Percentiles rank a stretch among this genome's conserved stretches.
phyloP scores from a whole-genome alignment of 2,888 invertebrate genomes.

The Griposia aprilina region DNA sequence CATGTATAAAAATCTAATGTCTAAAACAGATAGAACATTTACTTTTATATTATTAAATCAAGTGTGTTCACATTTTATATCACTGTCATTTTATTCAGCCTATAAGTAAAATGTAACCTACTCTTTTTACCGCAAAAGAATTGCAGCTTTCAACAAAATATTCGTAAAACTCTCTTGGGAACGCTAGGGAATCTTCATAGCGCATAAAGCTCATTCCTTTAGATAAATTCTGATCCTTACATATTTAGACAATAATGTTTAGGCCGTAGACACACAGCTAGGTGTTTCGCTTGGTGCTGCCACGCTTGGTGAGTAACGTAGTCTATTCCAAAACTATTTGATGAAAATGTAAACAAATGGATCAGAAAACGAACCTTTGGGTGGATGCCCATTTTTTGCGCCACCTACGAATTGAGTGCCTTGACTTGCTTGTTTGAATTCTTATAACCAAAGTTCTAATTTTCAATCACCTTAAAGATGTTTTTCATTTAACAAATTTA shows the following conservation, averaged over 20 bases:
- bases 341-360: not conserved
- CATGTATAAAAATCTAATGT: not conserved
- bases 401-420: not conserved
- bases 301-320: not conserved
- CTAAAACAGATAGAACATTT: not conserved
- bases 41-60: not conserved
- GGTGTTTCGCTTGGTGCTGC: not conserved
- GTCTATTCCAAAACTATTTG: not conserved
- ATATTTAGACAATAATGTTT: conserved; percentile 28
- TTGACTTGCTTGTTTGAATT: not conserved
- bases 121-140: not conserved
- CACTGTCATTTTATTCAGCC: conserved; percentile 6
- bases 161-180: conserved; percentile 11
- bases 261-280: not conserved
- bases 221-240: conserved; percentile 35
- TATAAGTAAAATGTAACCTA: not conserved
- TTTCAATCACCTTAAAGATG: not conserved
- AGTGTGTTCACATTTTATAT: not conserved
- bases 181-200: conserved; percentile 17
- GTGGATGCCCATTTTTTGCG: not conserved
- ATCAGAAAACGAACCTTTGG: not conserved
- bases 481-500: not conserved
- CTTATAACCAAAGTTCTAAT: not conserved
- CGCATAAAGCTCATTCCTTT: conserved; percentile 26
- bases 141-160: not conserved